phyloP scores from a whole-genome alignment of 2,113 vertebrate genomes.

The Odocoileus virginianus region DNA sequence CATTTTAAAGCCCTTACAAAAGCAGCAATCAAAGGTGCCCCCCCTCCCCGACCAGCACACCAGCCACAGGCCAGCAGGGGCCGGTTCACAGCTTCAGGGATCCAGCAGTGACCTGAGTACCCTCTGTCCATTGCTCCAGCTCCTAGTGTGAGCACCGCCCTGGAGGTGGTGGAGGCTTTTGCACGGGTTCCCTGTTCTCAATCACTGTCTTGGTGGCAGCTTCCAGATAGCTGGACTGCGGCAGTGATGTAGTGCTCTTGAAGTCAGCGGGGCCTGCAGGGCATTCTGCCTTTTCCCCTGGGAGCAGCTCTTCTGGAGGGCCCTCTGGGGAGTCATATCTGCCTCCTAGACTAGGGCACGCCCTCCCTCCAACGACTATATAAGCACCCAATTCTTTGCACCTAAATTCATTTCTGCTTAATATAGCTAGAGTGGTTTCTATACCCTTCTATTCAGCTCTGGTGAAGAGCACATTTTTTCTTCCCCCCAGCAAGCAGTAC shows the following conservation, averaged over 20 bases:
- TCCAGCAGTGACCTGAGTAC: background rate
- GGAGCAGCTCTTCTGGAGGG: background rate
- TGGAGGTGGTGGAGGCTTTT: background rate
- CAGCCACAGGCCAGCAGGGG: background rate
- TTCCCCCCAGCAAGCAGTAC: background rate
- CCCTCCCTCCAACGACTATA: background rate
- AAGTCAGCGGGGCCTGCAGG: background rate
- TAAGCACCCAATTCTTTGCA: background rate
- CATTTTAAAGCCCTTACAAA: background rate
- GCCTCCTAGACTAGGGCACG: background rate
- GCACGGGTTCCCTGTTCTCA: rapidly evolving
- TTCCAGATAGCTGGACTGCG: rapidly evolving
- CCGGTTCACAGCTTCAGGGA: background rate
- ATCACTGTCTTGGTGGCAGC: no score
- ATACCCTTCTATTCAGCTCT: background rate
- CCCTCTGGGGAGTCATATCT: background rate
- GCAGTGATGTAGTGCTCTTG: background rate
- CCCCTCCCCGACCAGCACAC: rapidly evolving
- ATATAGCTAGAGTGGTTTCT: background rate
- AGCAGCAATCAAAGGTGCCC: background rate
- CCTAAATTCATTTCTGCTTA: background rate
- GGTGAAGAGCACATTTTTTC: background rate
- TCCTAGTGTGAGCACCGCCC: rapidly evolving
- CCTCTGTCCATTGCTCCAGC: background rate
- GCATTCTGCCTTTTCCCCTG: background rate